These are phyloP conservation scores for Cossypha heuglini DNA, from an alignment of 2,797 vertebrate species.

Conservation along the genomic window DNA sequence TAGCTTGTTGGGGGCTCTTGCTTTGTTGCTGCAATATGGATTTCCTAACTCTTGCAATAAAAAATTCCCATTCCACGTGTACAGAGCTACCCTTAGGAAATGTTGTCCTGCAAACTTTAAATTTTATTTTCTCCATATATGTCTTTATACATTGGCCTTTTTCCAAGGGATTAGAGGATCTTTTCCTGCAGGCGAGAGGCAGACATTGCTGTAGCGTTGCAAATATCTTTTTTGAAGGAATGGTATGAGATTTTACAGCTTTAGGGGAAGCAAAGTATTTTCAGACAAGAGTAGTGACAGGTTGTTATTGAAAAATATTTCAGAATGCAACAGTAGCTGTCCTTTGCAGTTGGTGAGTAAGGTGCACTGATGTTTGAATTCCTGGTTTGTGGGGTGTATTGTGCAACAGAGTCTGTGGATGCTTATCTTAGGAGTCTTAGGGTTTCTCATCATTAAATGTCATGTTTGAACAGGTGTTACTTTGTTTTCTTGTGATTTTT, in stretches of 20 bases:
- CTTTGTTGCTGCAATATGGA: background rate
- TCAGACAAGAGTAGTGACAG: background rate
- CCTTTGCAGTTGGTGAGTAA: background rate
- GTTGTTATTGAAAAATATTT: background rate
- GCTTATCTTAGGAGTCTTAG: background rate
- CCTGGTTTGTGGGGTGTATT: background rate
- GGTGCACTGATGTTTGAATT: background rate
- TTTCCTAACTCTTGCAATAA: background rate
- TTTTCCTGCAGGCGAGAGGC: background rate
- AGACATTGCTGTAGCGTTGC: background rate
- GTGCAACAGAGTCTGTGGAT: background rate
- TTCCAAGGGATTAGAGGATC: background rate
- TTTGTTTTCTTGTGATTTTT: background rate
- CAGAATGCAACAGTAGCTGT: background rate
- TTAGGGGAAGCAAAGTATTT: background rate
- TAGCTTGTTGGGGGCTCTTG: background rate
- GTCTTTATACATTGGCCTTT: background rate
- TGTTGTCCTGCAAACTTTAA: background rate
- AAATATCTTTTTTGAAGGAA: background rate
- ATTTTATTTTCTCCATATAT: background rate
- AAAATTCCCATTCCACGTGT: accelerated
- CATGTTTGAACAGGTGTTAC: background rate
- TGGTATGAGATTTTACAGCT: background rate
- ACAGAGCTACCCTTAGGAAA: background rate
- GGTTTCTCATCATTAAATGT: background rate